Percentiles rank a stretch among this genome's conserved stretches.
phyloP scores from a whole-genome alignment of 2,888 invertebrate species.

The Trichacis sp. region DNA sequence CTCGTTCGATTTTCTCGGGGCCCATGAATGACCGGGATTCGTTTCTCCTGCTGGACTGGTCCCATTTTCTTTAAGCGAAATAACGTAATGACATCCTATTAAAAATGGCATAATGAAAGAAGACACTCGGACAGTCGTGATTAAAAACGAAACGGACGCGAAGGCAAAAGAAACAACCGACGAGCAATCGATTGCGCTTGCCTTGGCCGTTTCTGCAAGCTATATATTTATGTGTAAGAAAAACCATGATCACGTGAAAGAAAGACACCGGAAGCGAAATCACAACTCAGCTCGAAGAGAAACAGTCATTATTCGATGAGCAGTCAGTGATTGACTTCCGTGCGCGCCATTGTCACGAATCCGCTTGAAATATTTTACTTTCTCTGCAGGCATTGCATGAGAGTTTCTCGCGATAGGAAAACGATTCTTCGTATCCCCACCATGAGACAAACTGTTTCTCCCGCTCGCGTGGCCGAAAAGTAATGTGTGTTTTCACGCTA shows the following conservation, averaged over 20 bases:
- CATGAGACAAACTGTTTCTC: too few species aligned
- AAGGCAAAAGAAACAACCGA: constrained; percentile 19
- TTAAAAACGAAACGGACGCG: constrained; percentile 52
- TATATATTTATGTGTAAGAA: not conserved
- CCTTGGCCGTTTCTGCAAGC: not conserved
- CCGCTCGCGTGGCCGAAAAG: too few species aligned
- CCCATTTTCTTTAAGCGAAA: constrained; percentile 37
- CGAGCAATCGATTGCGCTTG: constrained; percentile 19
- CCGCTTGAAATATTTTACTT: too few species aligned
- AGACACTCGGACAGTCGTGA: constrained; percentile 47
- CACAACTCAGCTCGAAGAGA: constrained; percentile 6
- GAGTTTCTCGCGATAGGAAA: too few species aligned
- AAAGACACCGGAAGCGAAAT: not conserved
- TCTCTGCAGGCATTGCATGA: too few species aligned
- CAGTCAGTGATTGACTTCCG: constrained; percentile 43
- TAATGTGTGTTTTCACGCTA: too few species aligned
- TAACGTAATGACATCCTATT: constrained; percentile 49
- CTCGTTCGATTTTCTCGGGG: constrained; percentile 54
- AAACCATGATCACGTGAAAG: too few species aligned
- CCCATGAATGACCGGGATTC: too few species aligned
- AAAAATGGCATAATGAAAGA: constrained; percentile 67
- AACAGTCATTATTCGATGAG: constrained; percentile 50
- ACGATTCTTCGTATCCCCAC: too few species aligned
- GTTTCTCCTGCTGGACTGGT: constrained; percentile 35
- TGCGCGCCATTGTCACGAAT: constrained; percentile 24